Evolutionary conservation across 2,113 vertebrate species (phyloP).

Genomic region (Crotalus helleri): DNA sequence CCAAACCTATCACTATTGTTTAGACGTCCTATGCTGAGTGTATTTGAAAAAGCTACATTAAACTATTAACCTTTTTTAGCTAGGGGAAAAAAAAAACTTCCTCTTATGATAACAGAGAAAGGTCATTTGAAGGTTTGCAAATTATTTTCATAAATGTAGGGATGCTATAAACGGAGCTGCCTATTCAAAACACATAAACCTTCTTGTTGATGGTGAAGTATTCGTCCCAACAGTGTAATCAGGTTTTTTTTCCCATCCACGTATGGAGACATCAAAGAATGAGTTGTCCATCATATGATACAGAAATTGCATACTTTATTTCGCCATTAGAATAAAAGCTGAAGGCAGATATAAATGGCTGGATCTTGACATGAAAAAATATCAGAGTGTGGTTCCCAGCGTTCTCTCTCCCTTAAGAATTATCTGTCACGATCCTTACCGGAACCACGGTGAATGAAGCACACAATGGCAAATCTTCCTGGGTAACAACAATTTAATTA

Average conservation of each 20-base stretch:
- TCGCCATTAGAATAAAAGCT: neutral
- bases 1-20: neutral
- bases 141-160: neutral
- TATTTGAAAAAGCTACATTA: neutral
- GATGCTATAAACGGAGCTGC: neutral
- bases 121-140: conserved; percentile 9
- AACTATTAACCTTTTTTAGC: neutral
- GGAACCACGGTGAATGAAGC: too few relatives aligned
- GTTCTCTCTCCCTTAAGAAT: neutral
- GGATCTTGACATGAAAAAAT: neutral
- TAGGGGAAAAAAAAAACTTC: neutral
- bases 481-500: too few relatives aligned
- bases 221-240: neutral
- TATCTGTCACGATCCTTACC: too few relatives aligned
- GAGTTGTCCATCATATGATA: neutral
- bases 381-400: neutral
- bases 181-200: neutral
- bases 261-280: neutral
- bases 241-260: neutral
- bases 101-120: neutral
- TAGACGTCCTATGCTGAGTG: neutral
- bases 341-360: neutral
- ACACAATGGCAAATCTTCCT: too few relatives aligned
- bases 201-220: neutral
- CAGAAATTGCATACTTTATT: neutral